Conservation (phyloP, 1,140 invertebrate genomes). For the Choristoneura fumiferana region DNA sequence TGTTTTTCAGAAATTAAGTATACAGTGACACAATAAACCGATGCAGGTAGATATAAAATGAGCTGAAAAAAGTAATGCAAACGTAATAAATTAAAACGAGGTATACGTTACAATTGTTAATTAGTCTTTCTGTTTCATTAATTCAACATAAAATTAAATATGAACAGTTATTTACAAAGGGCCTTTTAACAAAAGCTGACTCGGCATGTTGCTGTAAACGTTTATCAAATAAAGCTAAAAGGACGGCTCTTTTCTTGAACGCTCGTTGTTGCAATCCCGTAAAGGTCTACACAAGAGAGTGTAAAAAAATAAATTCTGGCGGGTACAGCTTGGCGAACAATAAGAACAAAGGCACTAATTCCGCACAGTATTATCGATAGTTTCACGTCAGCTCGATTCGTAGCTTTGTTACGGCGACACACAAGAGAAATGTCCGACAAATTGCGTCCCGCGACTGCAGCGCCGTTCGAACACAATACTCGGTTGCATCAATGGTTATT, state of each 20-base stretch:
- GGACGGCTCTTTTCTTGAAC: slow-evolving; percentile 34
- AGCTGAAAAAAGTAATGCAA: no score
- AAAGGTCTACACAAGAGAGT: slow-evolving; percentile 23
- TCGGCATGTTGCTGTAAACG: slow-evolving; percentile 35
- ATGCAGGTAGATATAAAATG: no score
- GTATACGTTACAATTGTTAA: no score
- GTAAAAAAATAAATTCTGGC: slow-evolving; percentile 13
- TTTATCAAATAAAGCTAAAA: slow-evolving; percentile 43
- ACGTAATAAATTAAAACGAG: no score
- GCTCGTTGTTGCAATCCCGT: slow-evolving; percentile 39
- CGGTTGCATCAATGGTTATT: slow-evolving; percentile 57
- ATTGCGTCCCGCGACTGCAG: slow-evolving; percentile 58
- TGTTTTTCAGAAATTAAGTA: slow-evolving; percentile 29
- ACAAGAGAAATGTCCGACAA: slow-evolving; percentile 67
- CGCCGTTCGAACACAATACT: slow-evolving; percentile 51
- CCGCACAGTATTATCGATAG: slow-evolving; percentile 56
- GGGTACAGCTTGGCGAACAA: slow-evolving; percentile 18
- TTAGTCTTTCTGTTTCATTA: no score
- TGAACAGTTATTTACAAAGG: slow-evolving; percentile 20
- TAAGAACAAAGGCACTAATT: slow-evolving; percentile 60
- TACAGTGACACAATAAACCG: no score
- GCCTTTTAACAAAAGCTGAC: slow-evolving; percentile 12
- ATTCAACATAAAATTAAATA: no score
- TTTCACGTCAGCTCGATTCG: slow-evolving; percentile 56
- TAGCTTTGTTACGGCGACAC: slow-evolving; percentile 55